Base-by-base conservation (phyloP, 2,888 invertebrate genomes). In the Clitarchus hookeri region DNA sequence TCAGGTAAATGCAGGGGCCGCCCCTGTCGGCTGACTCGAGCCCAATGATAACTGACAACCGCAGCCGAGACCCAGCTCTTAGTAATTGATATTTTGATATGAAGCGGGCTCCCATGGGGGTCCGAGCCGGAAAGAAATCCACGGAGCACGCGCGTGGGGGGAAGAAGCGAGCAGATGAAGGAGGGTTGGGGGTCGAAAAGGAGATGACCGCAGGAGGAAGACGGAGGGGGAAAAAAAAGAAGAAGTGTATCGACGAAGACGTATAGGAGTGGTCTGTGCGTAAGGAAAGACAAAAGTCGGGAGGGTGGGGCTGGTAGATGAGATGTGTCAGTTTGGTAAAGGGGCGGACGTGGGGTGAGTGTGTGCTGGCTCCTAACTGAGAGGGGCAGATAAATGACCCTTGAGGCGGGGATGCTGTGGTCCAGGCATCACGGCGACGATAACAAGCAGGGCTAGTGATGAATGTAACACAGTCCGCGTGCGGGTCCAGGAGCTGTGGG, bases 1-100 rank as follows among this genome's bases (percentile, higher is more conserved):
- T 19, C 65, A 65, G 65, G 65, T 65, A 65, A 65, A 65, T 23
- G 16, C 65, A n/a, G 65, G n/a, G 53, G 65, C 8, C n/a, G 8
- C n/a, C 65, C 65, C 65, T 65, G 65, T 6, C 0, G 65, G 0
- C 65, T 23, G 65, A 19, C 23, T 65, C n/a, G 13, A 65, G n/a
- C 65, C 65, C 65, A 65, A 65, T 65, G 65, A 65, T 65, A 65
- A 65, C 65, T 65, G 65, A 65, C 65, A 65, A 65, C 65, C n/a
- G 65, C 65, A 65, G 65, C 65, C 23, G n/a, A 65, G 23, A 23
- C 65, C 65, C 65, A 1, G 65, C 65, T 65, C 65, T 65, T 65
- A 65, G 65, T 65, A 65, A 65, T 65, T 65, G 65, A 65, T 65
- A 65, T 65, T 65, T 65, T 23, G 65, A 65, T 65, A 65, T 65